A percentile compares a stretch with the other conserved stretches of the same genome.
These are phyloP conservation scores for Cyclopterus lumpus DNA, from an alignment of 2,797 vertebrate species.

Conservation along the genomic window DNA sequence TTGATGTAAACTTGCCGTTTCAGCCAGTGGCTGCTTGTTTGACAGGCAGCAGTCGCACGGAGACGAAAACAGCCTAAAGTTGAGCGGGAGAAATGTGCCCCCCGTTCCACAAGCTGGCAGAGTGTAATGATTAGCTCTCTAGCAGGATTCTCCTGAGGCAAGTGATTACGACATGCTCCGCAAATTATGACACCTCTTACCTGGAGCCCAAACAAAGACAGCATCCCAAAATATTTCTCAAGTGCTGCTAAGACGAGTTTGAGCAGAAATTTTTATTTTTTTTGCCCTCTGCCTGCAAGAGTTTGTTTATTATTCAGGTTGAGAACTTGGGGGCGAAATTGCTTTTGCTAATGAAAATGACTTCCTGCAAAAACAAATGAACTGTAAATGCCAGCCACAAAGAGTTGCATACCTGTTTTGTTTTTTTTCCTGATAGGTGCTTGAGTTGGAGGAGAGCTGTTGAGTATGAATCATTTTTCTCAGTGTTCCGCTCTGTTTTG, in stretches of 20 bases:
- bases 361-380: constrained; percentile 73
- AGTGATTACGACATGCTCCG: constrained; percentile 74
- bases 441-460: constrained; percentile 61
- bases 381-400: constrained; percentile 69
- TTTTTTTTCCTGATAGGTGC: constrained; percentile 37
- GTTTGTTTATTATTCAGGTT: constrained; percentile 71
- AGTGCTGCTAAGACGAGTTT: constrained; percentile 46
- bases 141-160: constrained; percentile 69
- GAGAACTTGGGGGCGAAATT: constrained; percentile 67
- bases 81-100: constrained; percentile 43
- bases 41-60: constrained; percentile 68
- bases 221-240: constrained; percentile 63
- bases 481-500: constrained; percentile 50
- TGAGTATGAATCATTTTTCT: constrained; percentile 70
- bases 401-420: constrained; percentile 51
- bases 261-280: constrained; percentile 35
- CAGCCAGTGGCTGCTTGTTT: constrained; percentile 60
- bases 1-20: constrained; percentile 70
- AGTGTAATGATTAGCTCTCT: constrained; percentile 73
- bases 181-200: constrained; percentile 77
- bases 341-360: constrained; percentile 79
- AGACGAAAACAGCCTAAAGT: constrained; percentile 61
- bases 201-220: constrained; percentile 78
- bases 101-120: constrained; percentile 53
- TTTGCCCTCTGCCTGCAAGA: constrained; percentile 29